Evolutionary conservation across 92 coral and sea anemone species (phyloP), one percentile per base, ranked within the genome.

Genomic region (Heliopora coerulea): DNA sequence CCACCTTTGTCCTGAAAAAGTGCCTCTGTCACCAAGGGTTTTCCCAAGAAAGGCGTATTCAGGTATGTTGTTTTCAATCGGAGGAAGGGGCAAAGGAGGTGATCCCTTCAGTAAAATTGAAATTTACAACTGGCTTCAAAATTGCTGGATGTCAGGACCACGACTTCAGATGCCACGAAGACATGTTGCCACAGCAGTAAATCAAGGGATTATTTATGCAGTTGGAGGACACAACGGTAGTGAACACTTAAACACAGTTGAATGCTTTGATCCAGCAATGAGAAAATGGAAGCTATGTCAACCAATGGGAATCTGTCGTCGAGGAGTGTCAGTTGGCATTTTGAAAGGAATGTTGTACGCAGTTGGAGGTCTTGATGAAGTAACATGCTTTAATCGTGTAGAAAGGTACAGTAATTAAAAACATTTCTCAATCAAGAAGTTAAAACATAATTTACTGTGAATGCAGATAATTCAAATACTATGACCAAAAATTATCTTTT

Each of bases 31-130:
- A 26, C 79, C 81, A 60, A 83, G 98, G 50, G 84, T 91, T 40
- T 96, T 90, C 12, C 98, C 98, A 0, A 88, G 98, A 21, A 93
- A 88, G 69, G 85, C 91, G 18, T 70, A 70, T 70, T 70, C 77
- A 30, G 77, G 63, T 9, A 52, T 52, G 62, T 57, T 93, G 44
- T 93, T 93, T 75, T 90, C 98, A 52, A 80, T 93, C 54, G 98
- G 98, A 23, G 98, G 98, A 15, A 84, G 98, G 57, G 98, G 98
- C 0, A 90, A 93, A 54, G 86, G 96, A n/a, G 98, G 98, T 0
- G 92, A 93, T 63, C 98, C 98, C 29, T 89, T 93, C 34, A 91
- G 87, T 23, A 87, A 89, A 54, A 84, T 93, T 30, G 98, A 93
- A 74, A 86, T 96, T 72, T 93, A 87, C 41, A 91, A 93, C 56